A percentile compares a stretch with the other conserved stretches of the same genome.
These are phyloP conservation scores for Burhinus bistriatus DNA, from an alignment of 2,113 vertebrate genomes.

Conservation along the genomic window DNA sequence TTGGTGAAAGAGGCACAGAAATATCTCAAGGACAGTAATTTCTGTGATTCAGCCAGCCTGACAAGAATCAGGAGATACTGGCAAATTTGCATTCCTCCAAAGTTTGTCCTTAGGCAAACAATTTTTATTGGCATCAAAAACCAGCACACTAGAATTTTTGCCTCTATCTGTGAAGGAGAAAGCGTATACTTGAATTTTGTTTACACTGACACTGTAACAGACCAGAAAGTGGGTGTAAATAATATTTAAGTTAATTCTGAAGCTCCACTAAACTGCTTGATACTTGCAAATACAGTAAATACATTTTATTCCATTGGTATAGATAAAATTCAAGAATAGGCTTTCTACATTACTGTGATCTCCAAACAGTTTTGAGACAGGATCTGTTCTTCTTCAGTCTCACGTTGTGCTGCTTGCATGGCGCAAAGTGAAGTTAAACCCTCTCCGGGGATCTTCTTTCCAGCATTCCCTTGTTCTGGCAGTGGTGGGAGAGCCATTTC, in stretches of 20 bases:
- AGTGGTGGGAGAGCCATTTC: not conserved
- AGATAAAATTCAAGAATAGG: not conserved
- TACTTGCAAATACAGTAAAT: not conserved
- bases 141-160: not conserved
- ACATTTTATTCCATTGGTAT: not conserved
- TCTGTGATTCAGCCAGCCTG: not conserved
- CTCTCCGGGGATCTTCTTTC: conserved; percentile 1
- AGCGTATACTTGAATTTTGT: not conserved
- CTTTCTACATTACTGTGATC: not conserved
- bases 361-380: not conserved
- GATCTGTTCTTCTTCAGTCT: conserved; percentile 51
- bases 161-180: not conserved
- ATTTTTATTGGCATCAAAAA: not conserved
- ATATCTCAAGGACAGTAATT: not conserved
- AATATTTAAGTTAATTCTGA: not conserved
- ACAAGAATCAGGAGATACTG: not conserved
- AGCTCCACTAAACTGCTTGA: not conserved
- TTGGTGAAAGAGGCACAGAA: not conserved
- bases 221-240: not conserved
- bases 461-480: conserved; percentile 37
- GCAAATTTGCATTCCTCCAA: not conserved
- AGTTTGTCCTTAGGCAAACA: not conserved
- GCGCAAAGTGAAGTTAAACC: not conserved
- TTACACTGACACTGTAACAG: not conserved
- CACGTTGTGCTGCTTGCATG: not conserved